phyloP scores from a whole-genome alignment of 1,140 invertebrate genomes.

The Trichomalopsis sarcophagae region DNA sequence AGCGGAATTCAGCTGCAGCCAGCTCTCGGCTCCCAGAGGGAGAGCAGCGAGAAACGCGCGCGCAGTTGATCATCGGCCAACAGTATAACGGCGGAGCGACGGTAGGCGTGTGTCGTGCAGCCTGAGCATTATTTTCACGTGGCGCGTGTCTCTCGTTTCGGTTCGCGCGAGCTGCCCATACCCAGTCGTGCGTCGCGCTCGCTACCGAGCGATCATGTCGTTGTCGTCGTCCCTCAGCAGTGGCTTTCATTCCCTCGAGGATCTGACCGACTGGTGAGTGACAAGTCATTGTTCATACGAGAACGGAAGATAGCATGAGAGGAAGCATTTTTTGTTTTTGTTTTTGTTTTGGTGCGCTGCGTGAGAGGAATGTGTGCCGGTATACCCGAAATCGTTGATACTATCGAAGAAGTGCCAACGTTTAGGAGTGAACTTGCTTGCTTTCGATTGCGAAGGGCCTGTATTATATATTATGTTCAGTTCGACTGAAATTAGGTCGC shows the following conservation, averaged over 20 bases:
- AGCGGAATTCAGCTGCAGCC: not conserved
- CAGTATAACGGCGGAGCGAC: not conserved
- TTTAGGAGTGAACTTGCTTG: too few species aligned
- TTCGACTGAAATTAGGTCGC: not conserved
- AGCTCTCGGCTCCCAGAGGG: not conserved
- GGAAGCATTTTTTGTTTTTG: too few species aligned
- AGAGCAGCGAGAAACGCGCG: not conserved
- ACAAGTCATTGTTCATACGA: not conserved
- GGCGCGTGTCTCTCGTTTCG: slow-evolving; percentile 3
- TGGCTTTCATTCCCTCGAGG: slow-evolving; percentile 59
- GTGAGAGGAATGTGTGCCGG: too few species aligned
- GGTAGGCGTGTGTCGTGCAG: slow-evolving; percentile 6
- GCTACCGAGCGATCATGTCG: slow-evolving; percentile 55
- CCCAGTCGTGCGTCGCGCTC: slow-evolving; percentile 32
- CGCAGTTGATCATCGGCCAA: slow-evolving; percentile 27
- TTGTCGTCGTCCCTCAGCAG: slow-evolving; percentile 58
- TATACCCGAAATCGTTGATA: too few species aligned
- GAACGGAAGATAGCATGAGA: too few species aligned
- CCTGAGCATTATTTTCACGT: slow-evolving; percentile 37
- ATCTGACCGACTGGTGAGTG: slow-evolving; percentile 59
- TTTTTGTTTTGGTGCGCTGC: too few species aligned
- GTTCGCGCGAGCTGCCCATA: not conserved
- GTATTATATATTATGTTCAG: too few species aligned
- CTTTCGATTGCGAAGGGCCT: too few species aligned
- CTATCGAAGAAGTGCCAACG: too few species aligned